Conservation (phyloP, 2,888 invertebrate species). For the Lasioglossum marginatum region DNA sequence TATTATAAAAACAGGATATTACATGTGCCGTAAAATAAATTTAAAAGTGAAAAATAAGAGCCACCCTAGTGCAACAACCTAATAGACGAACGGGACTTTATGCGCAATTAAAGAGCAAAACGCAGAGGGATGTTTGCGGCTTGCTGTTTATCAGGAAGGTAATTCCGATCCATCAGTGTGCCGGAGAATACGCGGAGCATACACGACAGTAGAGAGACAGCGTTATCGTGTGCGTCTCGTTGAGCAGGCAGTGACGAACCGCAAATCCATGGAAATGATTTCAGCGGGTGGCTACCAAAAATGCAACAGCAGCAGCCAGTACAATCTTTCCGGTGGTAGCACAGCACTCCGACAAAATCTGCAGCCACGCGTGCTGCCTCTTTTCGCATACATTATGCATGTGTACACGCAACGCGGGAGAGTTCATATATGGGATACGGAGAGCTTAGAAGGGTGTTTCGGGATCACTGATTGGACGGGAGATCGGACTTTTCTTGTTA, state of each 20-base stretch:
- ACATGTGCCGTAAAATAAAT: no score
- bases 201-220: constrained; percentile 1
- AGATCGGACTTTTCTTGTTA: constrained; percentile 46
- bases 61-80: no score
- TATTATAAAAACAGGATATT: no score
- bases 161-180: constrained; percentile 11
- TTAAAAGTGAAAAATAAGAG: no score
- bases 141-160: background rate
- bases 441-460: constrained; percentile 47
- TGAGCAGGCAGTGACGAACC: constrained; percentile 6
- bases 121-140: background rate
- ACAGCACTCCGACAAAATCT: constrained; percentile 21
- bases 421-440: constrained; percentile 14
- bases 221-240: constrained; percentile 15
- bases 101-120: background rate
- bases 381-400: constrained; percentile 60
- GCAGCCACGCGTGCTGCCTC: constrained; percentile 14
- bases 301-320: constrained; percentile 55
- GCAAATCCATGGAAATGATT: constrained; percentile 54
- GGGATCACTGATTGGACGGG: constrained; percentile 52
- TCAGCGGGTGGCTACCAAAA: constrained; percentile 36
- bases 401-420: constrained; percentile 26
- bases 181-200: background rate
- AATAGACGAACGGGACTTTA: background rate
- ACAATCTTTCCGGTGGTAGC: constrained; percentile 44